A percentile compares a stretch with the other conserved stretches of the same genome.
Evolutionary conservation across 2,113 vertebrate species (phyloP).

Genomic region (Ceyx melanurus): DNA sequence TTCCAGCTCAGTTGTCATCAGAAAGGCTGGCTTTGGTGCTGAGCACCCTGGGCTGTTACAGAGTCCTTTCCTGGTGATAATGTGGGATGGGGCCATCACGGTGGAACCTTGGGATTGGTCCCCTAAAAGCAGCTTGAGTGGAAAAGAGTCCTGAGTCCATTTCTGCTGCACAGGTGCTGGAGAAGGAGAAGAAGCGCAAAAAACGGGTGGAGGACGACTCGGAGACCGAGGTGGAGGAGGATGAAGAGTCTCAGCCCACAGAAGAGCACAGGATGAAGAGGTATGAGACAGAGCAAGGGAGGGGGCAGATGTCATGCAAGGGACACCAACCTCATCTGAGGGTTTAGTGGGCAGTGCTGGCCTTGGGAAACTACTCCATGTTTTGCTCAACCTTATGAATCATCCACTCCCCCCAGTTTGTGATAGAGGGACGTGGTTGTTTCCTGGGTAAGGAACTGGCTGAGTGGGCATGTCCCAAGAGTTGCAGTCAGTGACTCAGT

Average conservation of each 20-base stretch:
- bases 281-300: conserved; percentile 49
- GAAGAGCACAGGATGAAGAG: conserved; percentile 78
- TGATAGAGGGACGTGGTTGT: not conserved
- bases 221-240: conserved; percentile 79
- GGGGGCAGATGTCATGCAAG: fast-evolving
- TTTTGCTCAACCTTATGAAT: not conserved
- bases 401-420: fast-evolving
- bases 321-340: not conserved
- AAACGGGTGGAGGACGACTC: conserved; percentile 76
- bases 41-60: not conserved
- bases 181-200: conserved; percentile 91
- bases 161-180: conserved; percentile 84
- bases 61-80: not conserved
- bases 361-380: fast-evolving
- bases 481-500: fast-evolving
- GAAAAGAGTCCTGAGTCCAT: not conserved
- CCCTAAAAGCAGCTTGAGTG: not conserved
- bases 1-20: not conserved
- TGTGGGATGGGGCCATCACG: fast-evolving
- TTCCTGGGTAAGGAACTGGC: not conserved
- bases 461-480: not conserved
- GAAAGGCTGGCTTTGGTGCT: not conserved
- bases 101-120: not conserved
- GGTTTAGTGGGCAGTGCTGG: not conserved
- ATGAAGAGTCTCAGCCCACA: conserved; percentile 65